Evolutionary conservation across 2,888 invertebrate species (phyloP), one percentile per base, ranked within the genome.

Genomic region (Esperia sulphurella): DNA sequence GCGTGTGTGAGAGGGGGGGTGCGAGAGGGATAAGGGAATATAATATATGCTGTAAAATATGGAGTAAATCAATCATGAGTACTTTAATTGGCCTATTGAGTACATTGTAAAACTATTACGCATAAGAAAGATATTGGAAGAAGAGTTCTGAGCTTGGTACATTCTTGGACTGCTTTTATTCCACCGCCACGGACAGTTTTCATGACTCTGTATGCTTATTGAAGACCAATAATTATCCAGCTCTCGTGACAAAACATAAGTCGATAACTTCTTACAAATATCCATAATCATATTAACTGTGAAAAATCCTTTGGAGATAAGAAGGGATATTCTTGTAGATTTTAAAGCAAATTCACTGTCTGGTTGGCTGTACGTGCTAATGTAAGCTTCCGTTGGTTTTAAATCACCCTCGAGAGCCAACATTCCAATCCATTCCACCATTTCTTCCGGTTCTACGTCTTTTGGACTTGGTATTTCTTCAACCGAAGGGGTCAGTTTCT

Each of bases 341-440:
- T 79, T 62, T 10, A 88, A 44, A 30, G 80, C 58, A 46, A 62
- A 53, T 6, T 68, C 61, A 58, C 81, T 78, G 0, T 79, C 76
- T 0, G 88, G 89, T 51, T 68, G 71, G 40, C 55, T 54, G 38
- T 88, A 89, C 4, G 75, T 67, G 50, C 85, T 88, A 0, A 88
- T 73, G 40, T 86, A 89, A 1, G 63, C 50, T 47, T 84, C 79
- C 8, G 58, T 64, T 7, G 75, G 74, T 1, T 57, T 53, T 30
- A 82, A 54, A 50, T 81, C 70, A 10, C 61, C 79, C 28, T 67
- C 60, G 14, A 70, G 66, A 9, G 78, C 78, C 10, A 88, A 49
- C 70, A 88, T 71, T 0, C 89, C 89, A 37, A 82, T 63, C 89
- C 89, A 89, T 65, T 89, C 89, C 0, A 74, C 75, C 54, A 89